Percentiles rank a stretch among this genome's conserved stretches.
Conservation (phyloP, 2,797 vertebrate species). For the Acipenser ruthenus region DNA sequence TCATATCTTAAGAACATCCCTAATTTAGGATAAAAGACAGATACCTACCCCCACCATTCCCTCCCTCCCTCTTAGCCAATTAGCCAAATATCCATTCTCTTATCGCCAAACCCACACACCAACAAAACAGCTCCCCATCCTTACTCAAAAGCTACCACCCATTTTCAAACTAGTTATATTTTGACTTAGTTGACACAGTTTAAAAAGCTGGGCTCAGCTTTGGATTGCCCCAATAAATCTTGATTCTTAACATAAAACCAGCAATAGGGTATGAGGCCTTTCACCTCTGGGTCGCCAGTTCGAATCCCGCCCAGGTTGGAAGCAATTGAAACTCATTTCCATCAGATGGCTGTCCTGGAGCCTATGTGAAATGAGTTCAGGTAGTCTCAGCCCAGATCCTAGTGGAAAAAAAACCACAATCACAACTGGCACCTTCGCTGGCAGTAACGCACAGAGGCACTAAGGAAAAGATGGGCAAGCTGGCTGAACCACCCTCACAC, state of each 20-base stretch:
- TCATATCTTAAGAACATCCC: no score
- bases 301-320: slow-evolving; percentile 54
- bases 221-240: background rate
- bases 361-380: slow-evolving; percentile 48
- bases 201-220: background rate
- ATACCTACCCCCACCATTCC: no score
- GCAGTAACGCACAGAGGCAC: slow-evolving; percentile 12
- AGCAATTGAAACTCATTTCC: slow-evolving; percentile 63
- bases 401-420: slow-evolving; percentile 54
- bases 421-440: slow-evolving; percentile 36
- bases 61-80: no score
- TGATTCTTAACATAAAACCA: slow-evolving; percentile 12
- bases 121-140: background rate
- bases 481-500: slow-evolving; percentile 2
- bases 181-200: background rate
- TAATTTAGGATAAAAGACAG: no score
- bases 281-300: slow-evolving; percentile 62
- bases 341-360: slow-evolving; percentile 60
- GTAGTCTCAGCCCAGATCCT: slow-evolving; percentile 52
- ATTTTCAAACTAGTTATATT: no score
- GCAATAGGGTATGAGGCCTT: slow-evolving; percentile 37
- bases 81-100: no score
- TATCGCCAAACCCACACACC: background rate
- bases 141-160: background rate
- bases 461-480: background rate